Base-by-base conservation (phyloP, 2,797 vertebrate genomes). In the Vultur gryphus region DNA sequence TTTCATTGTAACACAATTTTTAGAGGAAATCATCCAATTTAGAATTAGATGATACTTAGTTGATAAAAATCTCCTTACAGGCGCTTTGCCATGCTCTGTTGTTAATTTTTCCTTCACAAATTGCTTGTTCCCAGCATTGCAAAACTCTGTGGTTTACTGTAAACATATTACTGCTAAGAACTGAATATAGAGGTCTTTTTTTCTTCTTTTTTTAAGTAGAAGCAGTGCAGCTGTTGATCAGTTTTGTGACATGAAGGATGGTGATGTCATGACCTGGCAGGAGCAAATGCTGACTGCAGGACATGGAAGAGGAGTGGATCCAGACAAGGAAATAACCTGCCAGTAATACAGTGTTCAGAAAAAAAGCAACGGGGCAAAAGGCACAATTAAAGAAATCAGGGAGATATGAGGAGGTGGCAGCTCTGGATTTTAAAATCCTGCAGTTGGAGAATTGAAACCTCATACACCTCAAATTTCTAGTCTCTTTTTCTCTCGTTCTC, bases 41-140 rank as follows among this genome's bases (percentile, higher is more conserved):
- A 79, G 44, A 93, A 89, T 78, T 78, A 81, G 67, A 72, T 54
- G 29, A 88, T 43, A 71, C 24, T 80, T 67, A 65, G n/a, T 72
- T 79, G 87, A 93, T 78, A 93, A 86, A 95, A 91, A 89, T 75
- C 62, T 87, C 55, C 52, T 89, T 58, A 48, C 35, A 93, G 84
- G 46, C 8, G 2, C 44, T 93, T 90, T 95, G 39, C 62, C 31
- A 49, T 13, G 7, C 26, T 93, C 52, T 78, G 26, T 62, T 93
- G 43, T 72, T 85, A 86, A 55, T 84, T 90, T 86, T 91, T 69
- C 39, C 43, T 76, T 70, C 65, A 76, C 13, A 95, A 93, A 93
- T 84, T 88, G 72, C 54, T 93, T 81, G 31, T 75, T 96, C 17
- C 43, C 29, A 90, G 61, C 3, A 17, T 54, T 88, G 54, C n/a